phyloP scores from a whole-genome alignment of 1,140 invertebrate species.

The Drosophila fuyamai region DNA sequence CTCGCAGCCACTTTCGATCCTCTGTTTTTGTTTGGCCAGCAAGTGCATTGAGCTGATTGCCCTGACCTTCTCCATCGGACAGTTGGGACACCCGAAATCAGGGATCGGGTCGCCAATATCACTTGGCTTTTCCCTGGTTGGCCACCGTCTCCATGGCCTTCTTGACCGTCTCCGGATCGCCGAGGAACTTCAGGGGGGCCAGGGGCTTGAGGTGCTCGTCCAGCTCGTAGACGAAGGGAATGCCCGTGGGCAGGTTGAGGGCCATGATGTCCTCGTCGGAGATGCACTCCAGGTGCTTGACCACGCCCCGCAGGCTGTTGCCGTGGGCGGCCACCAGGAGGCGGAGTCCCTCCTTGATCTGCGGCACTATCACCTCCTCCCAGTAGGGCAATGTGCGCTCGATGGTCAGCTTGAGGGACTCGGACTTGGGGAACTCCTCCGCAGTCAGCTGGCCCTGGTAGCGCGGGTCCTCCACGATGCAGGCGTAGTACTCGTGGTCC shows the following conservation, averaged over 20 bases:
- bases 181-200: slow-evolving; percentile 95
- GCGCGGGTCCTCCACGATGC: slow-evolving; percentile 92
- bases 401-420: slow-evolving; percentile 96
- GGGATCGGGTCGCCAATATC: slow-evolving; percentile 4
- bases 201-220: slow-evolving; percentile 95
- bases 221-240: slow-evolving; percentile 97
- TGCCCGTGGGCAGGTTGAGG: slow-evolving; percentile 97
- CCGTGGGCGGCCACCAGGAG: slow-evolving; percentile 97
- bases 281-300: slow-evolving; percentile 95
- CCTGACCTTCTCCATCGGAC: slow-evolving; percentile 38
- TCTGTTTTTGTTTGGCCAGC: slow-evolving; percentile 40
- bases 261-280: slow-evolving; percentile 95
- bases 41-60: slow-evolving; percentile 60
- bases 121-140: slow-evolving; percentile 92
- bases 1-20: slow-evolving; percentile 9
- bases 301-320: slow-evolving; percentile 96
- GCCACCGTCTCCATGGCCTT: slow-evolving; percentile 97
- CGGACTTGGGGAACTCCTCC: slow-evolving; percentile 95
- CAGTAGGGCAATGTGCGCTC: slow-evolving; percentile 95
- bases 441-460: slow-evolving; percentile 90
- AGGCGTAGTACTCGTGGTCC: slow-evolving; percentile 92
- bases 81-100: not conserved
- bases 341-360: slow-evolving; percentile 93
- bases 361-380: slow-evolving; percentile 96
- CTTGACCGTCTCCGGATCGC: slow-evolving; percentile 96